Percentiles rank a stretch among this genome's conserved stretches.
Conservation (phyloP, 2,888 invertebrate species). For the Spisula subtruncata region DNA sequence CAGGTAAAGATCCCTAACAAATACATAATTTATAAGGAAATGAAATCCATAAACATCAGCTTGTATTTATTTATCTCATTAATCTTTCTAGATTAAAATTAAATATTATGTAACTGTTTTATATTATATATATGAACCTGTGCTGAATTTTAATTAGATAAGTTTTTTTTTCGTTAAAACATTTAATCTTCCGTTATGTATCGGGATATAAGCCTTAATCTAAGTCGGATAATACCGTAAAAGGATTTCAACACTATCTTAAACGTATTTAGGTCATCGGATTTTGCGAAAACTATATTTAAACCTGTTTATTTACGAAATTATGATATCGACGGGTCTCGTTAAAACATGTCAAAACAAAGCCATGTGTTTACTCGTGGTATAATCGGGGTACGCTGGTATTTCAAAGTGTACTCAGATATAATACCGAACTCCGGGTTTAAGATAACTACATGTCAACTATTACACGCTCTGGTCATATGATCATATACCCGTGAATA, state of each 20-base stretch:
- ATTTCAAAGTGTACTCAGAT: not conserved
- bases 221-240: not conserved
- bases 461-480: not conserved
- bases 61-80: no score
- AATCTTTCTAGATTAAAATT: not conserved
- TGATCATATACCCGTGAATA: slow-evolving; percentile 14
- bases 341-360: slow-evolving; percentile 14
- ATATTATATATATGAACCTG: not conserved
- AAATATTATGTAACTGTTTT: not conserved
- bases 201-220: not conserved
- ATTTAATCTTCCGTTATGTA: not conserved
- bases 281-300: not conserved
- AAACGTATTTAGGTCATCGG: not conserved
- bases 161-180: slow-evolving; percentile 9
- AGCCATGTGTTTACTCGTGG: not conserved
- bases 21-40: no score
- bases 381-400: not conserved
- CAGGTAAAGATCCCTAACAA: no score
- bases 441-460: slow-evolving; percentile 12
- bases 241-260: not conserved
- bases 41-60: no score
- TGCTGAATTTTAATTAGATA: not conserved
- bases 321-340: not conserved
- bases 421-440: not conserved
- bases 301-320: not conserved